Percentiles rank a stretch among this genome's conserved stretches.
These are phyloP conservation scores for Steinernema carpocapsae DNA, from an alignment of 2,888 invertebrate genomes.

Conservation along the genomic window DNA sequence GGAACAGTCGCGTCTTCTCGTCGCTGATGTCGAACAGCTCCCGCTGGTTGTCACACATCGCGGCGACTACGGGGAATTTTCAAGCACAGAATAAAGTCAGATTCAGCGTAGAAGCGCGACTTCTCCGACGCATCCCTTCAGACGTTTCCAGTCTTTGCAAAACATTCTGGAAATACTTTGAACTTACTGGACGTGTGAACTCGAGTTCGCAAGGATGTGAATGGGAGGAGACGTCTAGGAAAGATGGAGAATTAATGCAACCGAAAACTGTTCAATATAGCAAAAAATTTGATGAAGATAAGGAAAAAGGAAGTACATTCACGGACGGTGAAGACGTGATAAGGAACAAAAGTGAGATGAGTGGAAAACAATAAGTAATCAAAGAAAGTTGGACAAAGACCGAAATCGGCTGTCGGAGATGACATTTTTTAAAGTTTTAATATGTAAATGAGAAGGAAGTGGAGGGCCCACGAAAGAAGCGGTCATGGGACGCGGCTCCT, in stretches of 20 bases:
- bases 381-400: not conserved
- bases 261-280: slow-evolving; percentile 4
- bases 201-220: not conserved
- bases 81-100: too few relatives aligned
- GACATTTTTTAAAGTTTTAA: too few relatives aligned
- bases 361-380: not conserved
- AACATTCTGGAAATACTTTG: slow-evolving; percentile 4
- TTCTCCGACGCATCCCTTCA: too few relatives aligned
- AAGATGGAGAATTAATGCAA: slow-evolving; percentile 17
- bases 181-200: not conserved
- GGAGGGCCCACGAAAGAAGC: too few relatives aligned
- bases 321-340: too few relatives aligned
- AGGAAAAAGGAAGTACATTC: not conserved
- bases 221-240: not conserved
- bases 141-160: not conserved
- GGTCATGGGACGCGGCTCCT: not conserved
- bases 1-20: slow-evolving; percentile 47
- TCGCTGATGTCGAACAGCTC: slow-evolving; percentile 53
- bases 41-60: slow-evolving; percentile 54
- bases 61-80: not conserved
- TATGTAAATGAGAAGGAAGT: too few relatives aligned
- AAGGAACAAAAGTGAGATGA: not conserved
- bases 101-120: too few relatives aligned
- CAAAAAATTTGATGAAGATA: not conserved
- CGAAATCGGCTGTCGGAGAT: too few relatives aligned